Conservation (phyloP, 2,888 invertebrate species). For the Sarcophaga subvicina region DNA sequence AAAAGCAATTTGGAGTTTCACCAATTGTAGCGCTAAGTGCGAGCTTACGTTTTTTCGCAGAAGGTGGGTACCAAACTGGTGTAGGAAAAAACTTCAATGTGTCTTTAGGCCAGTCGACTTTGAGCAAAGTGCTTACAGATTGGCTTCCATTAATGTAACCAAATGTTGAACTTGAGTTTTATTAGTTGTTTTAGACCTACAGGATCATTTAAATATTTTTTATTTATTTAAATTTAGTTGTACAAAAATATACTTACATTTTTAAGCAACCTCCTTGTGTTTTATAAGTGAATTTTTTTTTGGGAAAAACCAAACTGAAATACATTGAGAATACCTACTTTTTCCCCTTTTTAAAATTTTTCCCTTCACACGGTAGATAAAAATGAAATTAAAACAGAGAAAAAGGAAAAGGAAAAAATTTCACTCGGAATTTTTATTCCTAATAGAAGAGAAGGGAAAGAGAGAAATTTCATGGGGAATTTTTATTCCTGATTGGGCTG, state of each 20-base stretch:
- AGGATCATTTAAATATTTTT: not conserved
- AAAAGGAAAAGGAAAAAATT: not conserved
- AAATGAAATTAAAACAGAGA: not conserved
- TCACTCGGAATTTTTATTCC: not conserved
- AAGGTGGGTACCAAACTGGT: no score
- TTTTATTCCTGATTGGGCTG: not conserved
- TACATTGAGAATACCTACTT: not conserved
- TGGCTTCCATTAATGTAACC: constrained; percentile 29
- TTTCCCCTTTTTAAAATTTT: not conserved
- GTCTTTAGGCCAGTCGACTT: no score
- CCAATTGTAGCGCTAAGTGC: no score
- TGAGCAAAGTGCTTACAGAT: not conserved
- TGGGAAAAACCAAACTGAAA: no score
- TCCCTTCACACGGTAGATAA: not conserved
- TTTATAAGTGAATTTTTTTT: constrained; percentile 2
- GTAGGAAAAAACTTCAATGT: no score
- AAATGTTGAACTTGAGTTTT: constrained; percentile 25
- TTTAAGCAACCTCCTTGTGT: constrained; percentile 3
- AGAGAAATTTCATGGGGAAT: not conserved
- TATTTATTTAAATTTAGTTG: not conserved
- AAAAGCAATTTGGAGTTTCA: no score
- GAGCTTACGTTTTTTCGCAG: no score
- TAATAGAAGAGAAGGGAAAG: not conserved
- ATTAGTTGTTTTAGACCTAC: not conserved
- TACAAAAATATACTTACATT: constrained; percentile 12